Conservation (phyloP, 2,888 invertebrate species). For the Apodemia duryi region DNA sequence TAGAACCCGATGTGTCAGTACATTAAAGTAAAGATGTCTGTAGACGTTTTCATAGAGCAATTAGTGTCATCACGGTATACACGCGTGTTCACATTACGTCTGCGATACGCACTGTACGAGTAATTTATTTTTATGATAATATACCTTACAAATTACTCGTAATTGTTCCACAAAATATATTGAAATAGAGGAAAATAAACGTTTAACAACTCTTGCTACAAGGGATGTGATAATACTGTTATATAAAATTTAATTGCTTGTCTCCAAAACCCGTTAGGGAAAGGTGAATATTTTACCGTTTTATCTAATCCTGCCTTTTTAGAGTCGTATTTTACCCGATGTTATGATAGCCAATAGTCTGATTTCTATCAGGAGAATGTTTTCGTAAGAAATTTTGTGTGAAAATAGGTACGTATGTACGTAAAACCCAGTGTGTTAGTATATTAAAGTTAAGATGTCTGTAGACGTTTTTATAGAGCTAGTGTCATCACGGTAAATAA, state of each 20-base stretch:
- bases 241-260: constrained; percentile 2
- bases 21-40: neutral
- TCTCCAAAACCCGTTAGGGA: neutral
- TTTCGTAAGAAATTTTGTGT: too few species aligned
- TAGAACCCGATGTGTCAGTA: neutral
- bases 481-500: neutral
- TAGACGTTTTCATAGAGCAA: neutral
- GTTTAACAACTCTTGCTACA: neutral
- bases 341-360: too few species aligned
- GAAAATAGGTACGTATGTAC: too few species aligned
- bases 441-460: neutral
- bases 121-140: constrained; percentile 2
- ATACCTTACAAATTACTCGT: constrained; percentile 9
- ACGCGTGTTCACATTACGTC: neutral
- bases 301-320: neutral
- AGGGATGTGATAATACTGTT: neutral
- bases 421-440: neutral
- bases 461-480: neutral
- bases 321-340: too few species aligned
- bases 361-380: too few species aligned
- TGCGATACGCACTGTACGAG: neutral
- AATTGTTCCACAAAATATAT: constrained; percentile 7
- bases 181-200: neutral
- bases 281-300: neutral
- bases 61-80: neutral